Base-by-base conservation (phyloP, 2,797 vertebrate species). In the Serranus cabrilla region DNA sequence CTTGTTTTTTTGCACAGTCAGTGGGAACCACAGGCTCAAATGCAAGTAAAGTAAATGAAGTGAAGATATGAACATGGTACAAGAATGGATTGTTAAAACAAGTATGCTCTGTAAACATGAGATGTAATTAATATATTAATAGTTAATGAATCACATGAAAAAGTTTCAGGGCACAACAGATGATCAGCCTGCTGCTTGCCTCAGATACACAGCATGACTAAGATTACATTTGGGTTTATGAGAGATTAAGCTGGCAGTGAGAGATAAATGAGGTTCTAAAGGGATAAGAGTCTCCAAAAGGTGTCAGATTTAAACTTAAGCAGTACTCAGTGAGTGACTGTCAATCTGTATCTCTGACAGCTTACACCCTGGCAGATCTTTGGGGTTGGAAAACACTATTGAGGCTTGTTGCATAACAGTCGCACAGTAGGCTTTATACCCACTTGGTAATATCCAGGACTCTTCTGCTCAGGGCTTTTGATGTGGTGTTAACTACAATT, bases 171-270 rank as follows among this genome's bases (percentile, higher is more conserved):
- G n/a, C 13, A 45, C 27, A 52, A 10, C 46, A 31, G 55, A 25
- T 34, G 73, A 73, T 63, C 27, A 20, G 14, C 45, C 18, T 23
- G 25, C 42, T n/a, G 47, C 46, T 46, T 5, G 10, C 20, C 27
- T 64, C 17, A 34, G 37, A 80, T 59, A 17, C 27, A 18, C n/a
- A 52, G 23, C 40, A 61, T 72, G 49, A 69, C 59, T 62, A 25
- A 59, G 57, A 71, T 81, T 86, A 45, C 50, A 37, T 74, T 61
- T 67, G 67, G 66, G 81, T 83, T 79, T 61, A 51, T 64, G 47
- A 46, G 66, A 20, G 57, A 66, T 83, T 78, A 82, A 66, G 17
- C 39, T 55, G 63, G 56, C 40, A 49, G 25, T 76, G 68, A 81
- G 74, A 78, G 52, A 72, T 74, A 23, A 73, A 76, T 63, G 31